These are phyloP conservation scores for Pachypeltis micranthus DNA, from an alignment of 1,140 invertebrate genomes.

Conservation along the genomic window DNA sequence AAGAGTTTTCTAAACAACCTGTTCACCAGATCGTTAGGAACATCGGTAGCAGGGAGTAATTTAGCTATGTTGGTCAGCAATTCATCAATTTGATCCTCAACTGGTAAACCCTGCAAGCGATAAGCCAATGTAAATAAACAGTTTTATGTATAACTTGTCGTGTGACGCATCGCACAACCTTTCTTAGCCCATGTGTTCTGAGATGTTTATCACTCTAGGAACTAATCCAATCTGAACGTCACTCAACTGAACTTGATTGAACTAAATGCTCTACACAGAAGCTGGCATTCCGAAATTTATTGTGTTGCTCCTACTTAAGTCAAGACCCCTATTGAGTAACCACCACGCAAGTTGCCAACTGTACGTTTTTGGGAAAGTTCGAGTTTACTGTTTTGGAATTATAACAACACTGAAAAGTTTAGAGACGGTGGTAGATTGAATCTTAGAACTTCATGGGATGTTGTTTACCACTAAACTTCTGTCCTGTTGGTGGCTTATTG, in stretches of 20 bases:
- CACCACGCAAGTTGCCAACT: too few species aligned
- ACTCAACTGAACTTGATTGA: neutral
- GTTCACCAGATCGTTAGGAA: neutral
- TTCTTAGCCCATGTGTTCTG: neutral
- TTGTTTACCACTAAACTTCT: too few species aligned
- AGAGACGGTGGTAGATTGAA: too few species aligned
- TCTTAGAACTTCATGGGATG: too few species aligned
- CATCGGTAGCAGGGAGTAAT: neutral
- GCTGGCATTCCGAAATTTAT: neutral
- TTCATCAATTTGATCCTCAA: constrained; percentile 19
- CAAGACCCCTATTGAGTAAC: too few species aligned
- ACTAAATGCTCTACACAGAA: neutral
- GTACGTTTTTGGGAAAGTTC: too few species aligned
- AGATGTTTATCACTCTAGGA: neutral
- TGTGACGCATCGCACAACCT: neutral
- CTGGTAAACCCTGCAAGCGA: neutral
- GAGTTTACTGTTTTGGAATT: too few species aligned
- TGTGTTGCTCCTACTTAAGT: too few species aligned
- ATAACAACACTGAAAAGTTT: too few species aligned
- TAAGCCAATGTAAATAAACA: neutral
- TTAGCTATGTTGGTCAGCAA: constrained; percentile 21
- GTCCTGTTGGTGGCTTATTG: too few species aligned
- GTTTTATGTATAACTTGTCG: neutral
- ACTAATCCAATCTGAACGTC: neutral
- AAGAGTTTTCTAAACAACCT: constrained; percentile 38